Evolutionary conservation across 1,140 invertebrate genomes (phyloP).

Genomic region (Aphaenogaster rudis): DNA sequence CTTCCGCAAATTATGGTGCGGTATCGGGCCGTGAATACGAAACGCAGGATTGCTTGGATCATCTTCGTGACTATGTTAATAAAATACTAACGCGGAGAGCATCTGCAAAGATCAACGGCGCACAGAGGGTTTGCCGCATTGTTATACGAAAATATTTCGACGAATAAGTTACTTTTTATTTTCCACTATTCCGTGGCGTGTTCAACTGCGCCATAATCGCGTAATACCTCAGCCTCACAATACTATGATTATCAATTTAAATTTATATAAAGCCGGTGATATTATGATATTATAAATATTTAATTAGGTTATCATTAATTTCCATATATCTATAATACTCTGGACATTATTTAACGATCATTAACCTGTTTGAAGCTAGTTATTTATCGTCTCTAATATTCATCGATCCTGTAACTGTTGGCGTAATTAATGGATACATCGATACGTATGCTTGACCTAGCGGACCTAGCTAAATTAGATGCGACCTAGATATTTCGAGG

Average conservation of each 20-base stretch:
- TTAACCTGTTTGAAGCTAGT: background rate
- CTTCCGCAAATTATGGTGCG: conserved; percentile 61
- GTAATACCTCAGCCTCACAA: background rate
- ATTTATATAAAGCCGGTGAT: background rate
- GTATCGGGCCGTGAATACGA: conserved; percentile 47
- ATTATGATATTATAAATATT: background rate
- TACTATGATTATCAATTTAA: background rate
- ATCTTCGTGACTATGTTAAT: conserved; percentile 25
- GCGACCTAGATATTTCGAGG: conserved; percentile 46
- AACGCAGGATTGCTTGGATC: background rate
- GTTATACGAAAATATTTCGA: background rate
- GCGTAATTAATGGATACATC: background rate
- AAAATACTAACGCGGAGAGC: background rate
- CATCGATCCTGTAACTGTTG: background rate
- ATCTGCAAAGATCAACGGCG: background rate
- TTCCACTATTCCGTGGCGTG: background rate
- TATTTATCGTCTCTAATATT: background rate
- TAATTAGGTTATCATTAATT: conserved; percentile 17
- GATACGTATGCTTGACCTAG: background rate
- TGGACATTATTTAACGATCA: background rate
- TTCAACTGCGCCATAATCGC: background rate
- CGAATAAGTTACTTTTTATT: background rate
- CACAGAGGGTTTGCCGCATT: background rate
- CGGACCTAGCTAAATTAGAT: conserved; percentile 3
- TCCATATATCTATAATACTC: background rate